Evolutionary conservation across 2,113 vertebrate genomes (phyloP).

Genomic region (Gopherus evgoodei): DNA sequence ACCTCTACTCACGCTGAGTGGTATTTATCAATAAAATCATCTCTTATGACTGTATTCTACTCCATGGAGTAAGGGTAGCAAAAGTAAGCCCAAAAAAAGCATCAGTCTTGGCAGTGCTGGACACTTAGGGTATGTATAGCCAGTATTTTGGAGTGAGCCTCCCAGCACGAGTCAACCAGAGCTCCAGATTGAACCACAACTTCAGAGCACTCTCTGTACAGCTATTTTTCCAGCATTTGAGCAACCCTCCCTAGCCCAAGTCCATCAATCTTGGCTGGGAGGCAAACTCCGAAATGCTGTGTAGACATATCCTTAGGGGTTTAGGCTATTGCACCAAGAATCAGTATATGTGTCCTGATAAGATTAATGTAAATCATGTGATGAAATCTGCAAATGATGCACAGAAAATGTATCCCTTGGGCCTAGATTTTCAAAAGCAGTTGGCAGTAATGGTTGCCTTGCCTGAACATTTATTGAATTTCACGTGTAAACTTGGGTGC

Average conservation of each 20-base stretch:
- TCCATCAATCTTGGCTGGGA: neutral
- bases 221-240: neutral
- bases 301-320: neutral
- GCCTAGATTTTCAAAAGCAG: constrained; percentile 66
- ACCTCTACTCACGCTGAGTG: constrained; percentile 11
- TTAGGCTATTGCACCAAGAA: neutral
- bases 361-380: constrained; percentile 72
- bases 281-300: neutral
- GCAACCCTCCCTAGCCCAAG: neutral
- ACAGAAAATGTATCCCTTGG: constrained; percentile 69
- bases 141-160: neutral
- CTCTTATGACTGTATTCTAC: constrained; percentile 1
- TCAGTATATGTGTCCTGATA: constrained; percentile 60
- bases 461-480: constrained; percentile 67
- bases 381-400: constrained; percentile 72
- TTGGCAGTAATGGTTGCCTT: constrained; percentile 70
- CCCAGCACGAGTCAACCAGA: neutral
- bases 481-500: constrained; percentile 59
- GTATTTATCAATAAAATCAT: constrained; percentile 28
- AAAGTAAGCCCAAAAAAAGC: constrained; percentile 13
- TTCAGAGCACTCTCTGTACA: neutral
- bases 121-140: neutral
- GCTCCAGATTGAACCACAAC: neutral
- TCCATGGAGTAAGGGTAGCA: neutral
- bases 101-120: neutral